These are phyloP conservation scores for Epistrophe grossulariae DNA, from an alignment of 2,888 invertebrate species.

Conservation along the genomic window DNA sequence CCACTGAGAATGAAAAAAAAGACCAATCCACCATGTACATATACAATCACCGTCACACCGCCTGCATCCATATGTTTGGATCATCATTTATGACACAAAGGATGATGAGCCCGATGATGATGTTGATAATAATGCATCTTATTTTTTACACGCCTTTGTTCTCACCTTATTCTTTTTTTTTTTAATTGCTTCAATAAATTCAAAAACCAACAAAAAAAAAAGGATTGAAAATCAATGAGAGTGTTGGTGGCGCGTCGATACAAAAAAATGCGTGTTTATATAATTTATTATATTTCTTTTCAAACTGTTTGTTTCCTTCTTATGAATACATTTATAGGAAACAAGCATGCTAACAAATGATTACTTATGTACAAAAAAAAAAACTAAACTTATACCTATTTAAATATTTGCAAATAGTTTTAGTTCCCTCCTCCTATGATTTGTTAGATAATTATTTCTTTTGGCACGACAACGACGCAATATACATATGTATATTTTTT, in stretches of 20 bases:
- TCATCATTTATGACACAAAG: conserved; percentile 72
- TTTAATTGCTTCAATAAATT: conserved; percentile 60
- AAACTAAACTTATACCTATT: background rate
- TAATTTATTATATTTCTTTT: conserved; percentile 14
- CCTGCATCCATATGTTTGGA: conserved; percentile 70
- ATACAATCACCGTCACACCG: conserved; percentile 14
- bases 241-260: conserved; percentile 53
- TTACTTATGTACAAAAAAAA: conserved; percentile 11
- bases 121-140: conserved; percentile 61
- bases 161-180: conserved; percentile 60
- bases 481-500: conserved; percentile 14
- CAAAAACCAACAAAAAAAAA: background rate
- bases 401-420: conserved; percentile 59
- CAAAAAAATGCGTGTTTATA: conserved; percentile 48
- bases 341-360: background rate
- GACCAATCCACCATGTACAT: background rate
- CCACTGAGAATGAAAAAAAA: conserved; percentile 8
- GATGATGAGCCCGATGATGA: conserved; percentile 43
- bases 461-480: conserved; percentile 34
- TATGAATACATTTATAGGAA: conserved; percentile 31
- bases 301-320: conserved; percentile 43
- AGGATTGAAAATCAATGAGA: background rate
- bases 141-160: conserved; percentile 59
- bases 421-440: conserved; percentile 58
- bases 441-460: conserved; percentile 50